Evolutionary conservation across 64 coral and sea anemone genomes (phyloP), one percentile per base, ranked within the genome.

Genomic region (Hydrozoanthus tunicans): DNA sequence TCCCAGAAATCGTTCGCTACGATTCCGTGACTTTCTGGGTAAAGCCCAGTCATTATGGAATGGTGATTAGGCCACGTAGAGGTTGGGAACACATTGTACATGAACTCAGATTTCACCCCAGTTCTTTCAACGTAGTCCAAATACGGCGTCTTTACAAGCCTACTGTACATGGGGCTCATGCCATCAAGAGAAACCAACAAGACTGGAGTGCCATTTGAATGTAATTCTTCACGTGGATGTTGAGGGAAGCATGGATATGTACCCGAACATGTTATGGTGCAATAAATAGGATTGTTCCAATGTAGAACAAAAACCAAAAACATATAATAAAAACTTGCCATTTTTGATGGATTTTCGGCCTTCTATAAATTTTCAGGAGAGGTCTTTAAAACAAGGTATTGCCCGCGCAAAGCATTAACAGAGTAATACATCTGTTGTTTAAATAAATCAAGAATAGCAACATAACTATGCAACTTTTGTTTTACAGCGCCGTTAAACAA

Each of bases 51-150:
- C 67, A 97, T 25, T 17, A 91, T 92, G 6, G 89, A 94, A 32
- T 97, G 95, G 32, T 97, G 95, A 9, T 91, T 97, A 84, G 95
- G 95, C 95, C 95, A 97, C 1, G 95, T 97, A 6, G 93, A 92
- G 14, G 90, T 85, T 8, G 95, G 95, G 25, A 90, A 86, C 3
- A 94, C 83, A 6, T 93, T 93, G 51, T 91, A 74, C 68, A 97
- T 94, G 59, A 77, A 97, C 53, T 94, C 90, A 8, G 95, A 55
- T 15, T 81, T 82, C 59, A 94, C 95, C 5, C 95, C 95, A 56
- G 58, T 78, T 27, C 61, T 53, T 56, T 82, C 95, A 6, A 97
- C 64, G 32, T 62, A 89, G 55, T 97, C 89, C 25, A 97, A 85
- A 62, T 97, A 92, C 69, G 92, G 84, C 25, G 92, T 97, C 51